Percentiles rank a stretch among this genome's conserved stretches.
phyloP scores from a whole-genome alignment of 2,113 vertebrate species.

The Telmatochromis bifrenatus region DNA sequence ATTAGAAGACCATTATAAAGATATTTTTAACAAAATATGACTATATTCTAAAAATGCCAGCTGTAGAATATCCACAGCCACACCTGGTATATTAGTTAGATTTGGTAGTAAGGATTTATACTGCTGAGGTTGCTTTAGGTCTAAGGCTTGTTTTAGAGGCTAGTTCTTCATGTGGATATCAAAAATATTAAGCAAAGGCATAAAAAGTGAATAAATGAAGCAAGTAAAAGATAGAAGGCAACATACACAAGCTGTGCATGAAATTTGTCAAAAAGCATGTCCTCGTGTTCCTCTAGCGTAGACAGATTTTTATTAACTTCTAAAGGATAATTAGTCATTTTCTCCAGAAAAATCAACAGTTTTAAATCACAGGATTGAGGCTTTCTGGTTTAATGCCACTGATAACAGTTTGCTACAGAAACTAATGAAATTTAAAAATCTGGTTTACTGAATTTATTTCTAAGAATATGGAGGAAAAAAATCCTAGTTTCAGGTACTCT shows the following conservation, averaged over 20 bases:
- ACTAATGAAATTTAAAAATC: neutral
- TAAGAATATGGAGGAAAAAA: neutral
- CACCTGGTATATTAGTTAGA: neutral
- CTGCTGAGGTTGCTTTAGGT: neutral
- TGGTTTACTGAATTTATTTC: neutral
- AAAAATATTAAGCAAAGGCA: neutral
- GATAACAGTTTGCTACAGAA: neutral
- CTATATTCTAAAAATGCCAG: neutral
- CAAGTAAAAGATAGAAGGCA: neutral
- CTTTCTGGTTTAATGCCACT: neutral
- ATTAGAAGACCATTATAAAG: neutral
- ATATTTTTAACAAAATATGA: neutral
- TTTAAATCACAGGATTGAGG: neutral
- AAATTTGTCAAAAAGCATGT: neutral
- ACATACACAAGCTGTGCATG: neutral
- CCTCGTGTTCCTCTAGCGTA: neutral
- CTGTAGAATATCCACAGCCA: neutral
- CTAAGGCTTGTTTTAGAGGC: neutral
- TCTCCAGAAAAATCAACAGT: neutral
- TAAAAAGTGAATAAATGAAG: neutral
- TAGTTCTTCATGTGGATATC: neutral
- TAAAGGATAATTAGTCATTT: neutral
- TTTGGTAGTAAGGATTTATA: neutral
- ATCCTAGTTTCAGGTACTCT: neutral
- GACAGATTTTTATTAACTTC: neutral